phyloP scores from a whole-genome alignment of 1,140 invertebrate genomes.

The Drosophila lowei region DNA sequence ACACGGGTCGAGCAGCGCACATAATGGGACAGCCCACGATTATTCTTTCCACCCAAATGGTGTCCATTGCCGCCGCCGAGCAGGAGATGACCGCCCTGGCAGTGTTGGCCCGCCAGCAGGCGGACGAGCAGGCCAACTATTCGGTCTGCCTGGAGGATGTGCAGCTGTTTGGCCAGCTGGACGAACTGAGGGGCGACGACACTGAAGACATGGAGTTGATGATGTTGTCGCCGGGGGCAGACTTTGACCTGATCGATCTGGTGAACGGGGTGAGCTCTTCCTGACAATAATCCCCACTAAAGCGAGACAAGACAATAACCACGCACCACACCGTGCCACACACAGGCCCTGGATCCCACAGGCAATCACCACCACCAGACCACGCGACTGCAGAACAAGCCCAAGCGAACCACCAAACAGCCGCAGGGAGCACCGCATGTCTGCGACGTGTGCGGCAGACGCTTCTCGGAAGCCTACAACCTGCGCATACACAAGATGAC shows the following conservation, averaged over 20 bases:
- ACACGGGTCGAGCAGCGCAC: too few species aligned
- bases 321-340: neutral
- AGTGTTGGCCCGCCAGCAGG: neutral
- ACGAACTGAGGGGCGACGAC: constrained; percentile 7
- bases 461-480: constrained; percentile 66
- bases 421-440: neutral
- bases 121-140: constrained; percentile 26
- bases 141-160: constrained; percentile 50
- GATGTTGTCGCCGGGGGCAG: constrained; percentile 2
- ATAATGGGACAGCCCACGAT: neutral
- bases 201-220: neutral
- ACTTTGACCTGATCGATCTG: constrained; percentile 32
- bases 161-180: constrained; percentile 52
- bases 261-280: constrained; percentile 23
- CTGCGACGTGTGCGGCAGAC: constrained; percentile 52
- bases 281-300: neutral
- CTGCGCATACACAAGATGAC: constrained; percentile 74
- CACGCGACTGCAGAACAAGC: neutral
- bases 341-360: neutral
- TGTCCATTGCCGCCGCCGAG: constrained; percentile 10
- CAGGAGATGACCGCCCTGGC: constrained; percentile 1
- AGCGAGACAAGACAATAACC: neutral
- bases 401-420: constrained; percentile 1
- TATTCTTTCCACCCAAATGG: constrained; percentile 1
- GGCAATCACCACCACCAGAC: too few species aligned